Evolutionary conservation across 1,140 invertebrate species (phyloP), one percentile per base, ranked within the genome.

Genomic region (Philopotamus ludificatus): DNA sequence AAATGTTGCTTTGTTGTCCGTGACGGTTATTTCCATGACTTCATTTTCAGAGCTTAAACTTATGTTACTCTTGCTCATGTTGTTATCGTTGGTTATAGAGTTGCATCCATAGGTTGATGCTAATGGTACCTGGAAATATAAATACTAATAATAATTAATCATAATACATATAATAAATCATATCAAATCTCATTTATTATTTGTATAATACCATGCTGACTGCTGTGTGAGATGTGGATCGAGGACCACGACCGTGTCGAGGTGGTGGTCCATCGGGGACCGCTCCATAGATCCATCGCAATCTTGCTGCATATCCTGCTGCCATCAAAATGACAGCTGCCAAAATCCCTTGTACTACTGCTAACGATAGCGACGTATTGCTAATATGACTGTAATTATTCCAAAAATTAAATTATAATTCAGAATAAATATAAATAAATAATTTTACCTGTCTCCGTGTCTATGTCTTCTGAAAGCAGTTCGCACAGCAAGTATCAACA

Each of bases 201-300:
- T n/a, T n/a, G n/a, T 57, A 20, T 50, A 28, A 41, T 60, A 70
- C 68, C 68, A 70, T 70, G 20, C 64, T 66, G 21, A 70, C 68
- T 10, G 60, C 68, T 3, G 68, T 70, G 28, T 70, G 68, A 4
- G 68, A 70, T 1, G 68, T 64, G 8, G 68, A 70, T 26, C 68
- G 41, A 10, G 61, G 68, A 45, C 65, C 64, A 23, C 64, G 57
- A 25, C 54, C 18, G 3, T 9, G 20, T 22, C 50, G 16, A n/a
- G 57, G 20, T 0, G 65, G 65, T 12, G 59, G 60, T 18, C n/a
- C 20, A 1, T 54, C 8, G 0, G 68, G 64, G 10, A 65, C 25
- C 0, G 64, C 54, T 21, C 68, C 68, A 41, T 70, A 25, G 4
- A 70, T 18, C 9, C 23, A 57, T n/a, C 68, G 61, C 15, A 64